These are phyloP conservation scores for Xiphophorus couchianus DNA, from an alignment of 2,113 vertebrate species.

Conservation along the genomic window DNA sequence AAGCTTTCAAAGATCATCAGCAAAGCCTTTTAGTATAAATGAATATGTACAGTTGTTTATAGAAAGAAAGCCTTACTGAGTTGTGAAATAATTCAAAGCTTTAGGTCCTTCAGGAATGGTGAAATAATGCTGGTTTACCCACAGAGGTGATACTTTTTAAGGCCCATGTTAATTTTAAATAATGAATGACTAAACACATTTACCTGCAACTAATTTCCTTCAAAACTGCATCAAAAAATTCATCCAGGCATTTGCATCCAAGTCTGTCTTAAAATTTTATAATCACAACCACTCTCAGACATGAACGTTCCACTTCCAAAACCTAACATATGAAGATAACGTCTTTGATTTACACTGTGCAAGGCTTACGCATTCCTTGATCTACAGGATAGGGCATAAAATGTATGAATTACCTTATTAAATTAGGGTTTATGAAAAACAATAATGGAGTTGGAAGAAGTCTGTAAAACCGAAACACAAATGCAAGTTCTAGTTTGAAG, in stretches of 20 bases:
- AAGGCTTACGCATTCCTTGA: constrained; percentile 44
- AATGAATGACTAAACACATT: constrained; percentile 23
- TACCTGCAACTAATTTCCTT: constrained; percentile 3
- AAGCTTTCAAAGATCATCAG: constrained; percentile 32
- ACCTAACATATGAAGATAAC: constrained; percentile 28
- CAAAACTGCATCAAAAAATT: constrained; percentile 20
- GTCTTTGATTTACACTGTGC: constrained; percentile 16
- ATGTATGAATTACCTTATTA: constrained; percentile 58
- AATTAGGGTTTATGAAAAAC: constrained; percentile 40
- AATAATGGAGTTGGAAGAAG: constrained; percentile 6
- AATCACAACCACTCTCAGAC: constrained; percentile 27
- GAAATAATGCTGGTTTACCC: constrained; percentile 56
- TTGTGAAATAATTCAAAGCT: constrained; percentile 39
- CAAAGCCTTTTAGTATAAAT: constrained; percentile 33
- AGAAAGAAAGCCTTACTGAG: constrained; percentile 15
- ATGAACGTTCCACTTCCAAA: constrained; percentile 22
- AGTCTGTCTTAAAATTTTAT: constrained; percentile 17
- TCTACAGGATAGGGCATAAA: constrained; percentile 52
- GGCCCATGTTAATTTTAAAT: constrained; percentile 35
- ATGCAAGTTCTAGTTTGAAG: constrained; percentile 14
- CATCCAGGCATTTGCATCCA: constrained; percentile 18
- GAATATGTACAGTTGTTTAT: constrained; percentile 30
- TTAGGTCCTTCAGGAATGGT: constrained; percentile 35
- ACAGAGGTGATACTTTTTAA: constrained; percentile 42
- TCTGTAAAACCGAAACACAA: constrained; percentile 16